Evolutionary conservation across 2,888 invertebrate genomes (phyloP).

Genomic region (Lordiphosa fenestrarum): DNA sequence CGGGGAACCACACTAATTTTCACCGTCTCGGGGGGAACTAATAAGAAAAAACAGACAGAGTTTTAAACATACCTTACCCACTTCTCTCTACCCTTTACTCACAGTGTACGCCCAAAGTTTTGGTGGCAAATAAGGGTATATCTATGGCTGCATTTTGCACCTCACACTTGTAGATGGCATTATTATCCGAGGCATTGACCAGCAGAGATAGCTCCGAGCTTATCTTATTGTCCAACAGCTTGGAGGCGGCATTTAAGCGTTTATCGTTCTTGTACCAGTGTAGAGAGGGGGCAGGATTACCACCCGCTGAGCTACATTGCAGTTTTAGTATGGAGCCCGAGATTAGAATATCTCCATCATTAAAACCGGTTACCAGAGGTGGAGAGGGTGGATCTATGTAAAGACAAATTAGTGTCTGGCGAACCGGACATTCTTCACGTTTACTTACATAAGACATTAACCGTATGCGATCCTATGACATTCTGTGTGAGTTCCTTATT

Average conservation of each 20-base stretch:
- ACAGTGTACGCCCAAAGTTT: conserved; percentile 77
- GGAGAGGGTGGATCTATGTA: conserved; percentile 73
- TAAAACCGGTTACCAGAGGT: conserved; percentile 74
- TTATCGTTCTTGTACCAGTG: conserved; percentile 78
- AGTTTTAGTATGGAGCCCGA: conserved; percentile 77
- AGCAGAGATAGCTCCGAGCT: conserved; percentile 72
- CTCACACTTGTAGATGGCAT: conserved; percentile 78
- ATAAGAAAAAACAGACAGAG: background rate
- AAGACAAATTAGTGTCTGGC: background rate
- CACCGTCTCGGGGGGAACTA: conserved; percentile 77
- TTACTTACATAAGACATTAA: conserved; percentile 77
- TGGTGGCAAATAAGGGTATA: conserved; percentile 75
- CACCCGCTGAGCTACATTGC: conserved; percentile 75
- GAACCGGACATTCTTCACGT: background rate
- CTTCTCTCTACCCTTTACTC: conserved; percentile 43
- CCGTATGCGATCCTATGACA: conserved; percentile 77
- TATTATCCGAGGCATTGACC: conserved; percentile 77
- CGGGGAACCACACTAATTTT: conserved; percentile 76
- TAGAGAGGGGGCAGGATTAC: conserved; percentile 73
- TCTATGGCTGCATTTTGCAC: conserved; percentile 78
- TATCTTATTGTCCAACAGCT: conserved; percentile 70
- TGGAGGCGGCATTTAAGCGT: conserved; percentile 71
- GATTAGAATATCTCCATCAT: conserved; percentile 75
- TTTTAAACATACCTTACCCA: background rate
- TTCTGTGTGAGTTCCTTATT: conserved; percentile 77